Evolutionary conservation across 2,888 invertebrate genomes (phyloP).

Genomic region (Teinopalpus imperialis): DNA sequence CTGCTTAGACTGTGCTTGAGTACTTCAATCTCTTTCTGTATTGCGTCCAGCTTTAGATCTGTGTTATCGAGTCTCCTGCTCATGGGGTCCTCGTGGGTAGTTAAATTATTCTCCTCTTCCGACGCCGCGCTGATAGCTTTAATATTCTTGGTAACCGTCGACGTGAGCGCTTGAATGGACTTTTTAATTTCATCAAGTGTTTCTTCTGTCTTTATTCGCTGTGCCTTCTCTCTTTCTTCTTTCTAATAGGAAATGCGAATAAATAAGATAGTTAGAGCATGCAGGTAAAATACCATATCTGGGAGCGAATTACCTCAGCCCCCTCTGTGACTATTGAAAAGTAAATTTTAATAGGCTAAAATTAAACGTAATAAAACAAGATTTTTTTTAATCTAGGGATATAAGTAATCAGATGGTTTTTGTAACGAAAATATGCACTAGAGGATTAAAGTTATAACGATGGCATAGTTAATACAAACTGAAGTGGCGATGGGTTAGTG

Average conservation of each 20-base stretch:
- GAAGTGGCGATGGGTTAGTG: no score
- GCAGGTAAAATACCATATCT: no score
- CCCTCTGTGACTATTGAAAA: no score
- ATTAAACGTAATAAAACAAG: no score
- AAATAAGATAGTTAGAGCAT: no score
- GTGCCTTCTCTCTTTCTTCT: constrained; percentile 84
- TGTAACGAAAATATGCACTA: no score
- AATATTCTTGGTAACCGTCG: constrained; percentile 38
- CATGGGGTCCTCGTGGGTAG: constrained; percentile 47
- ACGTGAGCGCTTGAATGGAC: constrained; percentile 50
- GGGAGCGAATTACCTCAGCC: no score
- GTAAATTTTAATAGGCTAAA: no score
- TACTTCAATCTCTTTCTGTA: constrained; percentile 57
- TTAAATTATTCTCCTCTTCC: constrained; percentile 54
- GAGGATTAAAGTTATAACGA: no score
- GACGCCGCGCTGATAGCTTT: constrained; percentile 33
- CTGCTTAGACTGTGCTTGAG: constrained; percentile 58
- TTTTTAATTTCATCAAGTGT: constrained; percentile 71
- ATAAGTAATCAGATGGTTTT: no score
- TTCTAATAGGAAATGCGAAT: constrained; percentile 74
- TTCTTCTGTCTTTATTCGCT: constrained; percentile 84
- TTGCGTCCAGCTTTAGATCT: constrained; percentile 61
- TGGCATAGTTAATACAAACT: no score
- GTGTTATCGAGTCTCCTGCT: constrained; percentile 57
- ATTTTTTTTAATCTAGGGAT: no score